phyloP scores from a whole-genome alignment of 2,113 vertebrate species.

The Zosterops borbonicus region DNA sequence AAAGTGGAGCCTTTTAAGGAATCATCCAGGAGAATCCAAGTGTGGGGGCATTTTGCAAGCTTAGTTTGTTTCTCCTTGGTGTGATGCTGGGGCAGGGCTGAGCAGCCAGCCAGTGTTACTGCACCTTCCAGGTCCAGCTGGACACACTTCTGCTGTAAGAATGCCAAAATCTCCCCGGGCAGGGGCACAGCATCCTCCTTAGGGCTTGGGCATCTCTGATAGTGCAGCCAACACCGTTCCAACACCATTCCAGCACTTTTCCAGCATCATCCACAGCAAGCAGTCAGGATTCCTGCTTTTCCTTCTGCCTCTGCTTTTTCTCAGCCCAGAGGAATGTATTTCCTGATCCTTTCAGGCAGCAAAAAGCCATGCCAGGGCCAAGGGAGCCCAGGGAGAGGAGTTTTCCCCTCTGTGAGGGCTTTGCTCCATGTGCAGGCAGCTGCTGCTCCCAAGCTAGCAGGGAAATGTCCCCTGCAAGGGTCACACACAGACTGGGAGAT shows the following conservation, averaged over 20 bases:
- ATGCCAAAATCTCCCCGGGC: background rate
- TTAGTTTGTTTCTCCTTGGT: background rate
- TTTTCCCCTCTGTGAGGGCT: background rate
- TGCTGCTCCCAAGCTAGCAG: background rate
- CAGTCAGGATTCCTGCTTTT: background rate
- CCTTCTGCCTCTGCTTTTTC: background rate
- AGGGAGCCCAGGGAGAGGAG: accelerated
- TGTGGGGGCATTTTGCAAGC: background rate
- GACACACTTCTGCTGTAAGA: background rate
- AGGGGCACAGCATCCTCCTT: background rate
- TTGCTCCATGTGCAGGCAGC: background rate
- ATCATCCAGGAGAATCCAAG: background rate
- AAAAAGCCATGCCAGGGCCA: accelerated
- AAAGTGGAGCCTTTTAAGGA: background rate
- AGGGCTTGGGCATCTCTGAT: background rate
- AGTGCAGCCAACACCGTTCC: background rate
- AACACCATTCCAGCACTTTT: background rate
- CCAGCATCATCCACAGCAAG: accelerated
- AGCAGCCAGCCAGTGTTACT: background rate
- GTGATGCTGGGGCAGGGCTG: accelerated
- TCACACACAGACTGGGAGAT: accelerated
- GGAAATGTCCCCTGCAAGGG: background rate
- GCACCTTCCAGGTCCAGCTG: background rate
- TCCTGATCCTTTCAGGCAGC: background rate
- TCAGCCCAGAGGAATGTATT: background rate